phyloP scores from a whole-genome alignment of 2,797 vertebrate genomes.

The Ctenosaura bakeri region DNA sequence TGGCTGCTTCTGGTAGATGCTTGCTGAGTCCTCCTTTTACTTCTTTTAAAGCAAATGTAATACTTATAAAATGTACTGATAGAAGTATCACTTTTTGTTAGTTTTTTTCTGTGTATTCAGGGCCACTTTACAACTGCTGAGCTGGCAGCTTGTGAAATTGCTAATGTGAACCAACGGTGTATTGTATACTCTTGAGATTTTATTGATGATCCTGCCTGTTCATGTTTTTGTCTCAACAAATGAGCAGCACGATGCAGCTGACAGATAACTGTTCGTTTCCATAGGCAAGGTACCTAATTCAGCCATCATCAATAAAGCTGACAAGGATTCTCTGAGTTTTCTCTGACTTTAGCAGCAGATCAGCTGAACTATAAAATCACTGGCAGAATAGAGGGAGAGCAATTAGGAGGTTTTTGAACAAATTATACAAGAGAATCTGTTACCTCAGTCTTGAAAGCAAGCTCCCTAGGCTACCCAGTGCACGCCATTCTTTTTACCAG shows the following conservation, averaged over 20 bases:
- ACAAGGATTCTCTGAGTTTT: constrained; percentile 31
- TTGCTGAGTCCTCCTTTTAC: constrained; percentile 31
- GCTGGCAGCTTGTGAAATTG: neutral
- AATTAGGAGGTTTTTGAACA: neutral
- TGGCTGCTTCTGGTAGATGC: neutral
- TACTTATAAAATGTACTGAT: neutral
- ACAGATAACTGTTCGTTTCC: constrained; percentile 19
- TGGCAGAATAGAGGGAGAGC: constrained; percentile 5
- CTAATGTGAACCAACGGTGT: neutral
- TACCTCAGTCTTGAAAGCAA: no score
- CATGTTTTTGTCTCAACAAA: neutral
- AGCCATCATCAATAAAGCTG: constrained; percentile 43
- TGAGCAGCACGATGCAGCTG: neutral
- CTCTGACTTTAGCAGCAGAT: constrained; percentile 23
- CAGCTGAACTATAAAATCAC: neutral
- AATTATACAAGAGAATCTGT: neutral
- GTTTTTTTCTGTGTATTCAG: neutral
- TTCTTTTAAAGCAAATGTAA: neutral
- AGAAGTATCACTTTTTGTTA: neutral
- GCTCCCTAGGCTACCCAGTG: no score
- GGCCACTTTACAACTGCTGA: neutral
- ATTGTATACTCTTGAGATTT: neutral
- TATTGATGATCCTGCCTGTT: neutral
- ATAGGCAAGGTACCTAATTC: constrained; percentile 34
- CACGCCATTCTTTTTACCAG: neutral